phyloP scores from a whole-genome alignment of 2,888 invertebrate genomes.

The Leptopilina syphax region DNA sequence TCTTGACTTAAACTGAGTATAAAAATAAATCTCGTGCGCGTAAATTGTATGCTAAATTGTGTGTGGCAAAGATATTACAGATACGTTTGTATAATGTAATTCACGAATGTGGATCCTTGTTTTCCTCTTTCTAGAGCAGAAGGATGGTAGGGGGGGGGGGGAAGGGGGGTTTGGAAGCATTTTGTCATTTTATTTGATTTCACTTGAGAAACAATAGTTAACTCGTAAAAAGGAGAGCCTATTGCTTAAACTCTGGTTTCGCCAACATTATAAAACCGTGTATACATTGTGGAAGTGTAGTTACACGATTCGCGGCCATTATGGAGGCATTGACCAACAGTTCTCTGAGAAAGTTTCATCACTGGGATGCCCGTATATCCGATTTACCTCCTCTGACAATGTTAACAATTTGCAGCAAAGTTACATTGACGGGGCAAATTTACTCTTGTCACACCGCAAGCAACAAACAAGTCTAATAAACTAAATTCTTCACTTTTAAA shows the following conservation, averaged over 20 bases:
- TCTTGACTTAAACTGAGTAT: too few relatives aligned
- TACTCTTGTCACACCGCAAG: not conserved
- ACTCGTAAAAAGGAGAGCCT: slow-evolving; percentile 21
- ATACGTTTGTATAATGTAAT: too few relatives aligned
- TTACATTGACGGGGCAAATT: slow-evolving; percentile 27
- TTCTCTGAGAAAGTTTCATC: slow-evolving; percentile 58
- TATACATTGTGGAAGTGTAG: slow-evolving; percentile 50
- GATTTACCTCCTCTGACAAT: slow-evolving; percentile 45
- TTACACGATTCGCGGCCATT: slow-evolving; percentile 59
- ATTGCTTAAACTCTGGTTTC: slow-evolving; percentile 35
- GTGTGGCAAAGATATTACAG: too few relatives aligned
- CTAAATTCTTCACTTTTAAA: not conserved
- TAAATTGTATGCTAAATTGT: too few relatives aligned
- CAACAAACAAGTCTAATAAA: not conserved
- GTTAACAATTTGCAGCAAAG: slow-evolving; percentile 15
- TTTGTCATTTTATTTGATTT: slow-evolving; percentile 26
- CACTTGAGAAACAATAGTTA: slow-evolving; percentile 32
- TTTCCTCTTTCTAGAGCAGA: not conserved
- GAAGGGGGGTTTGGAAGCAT: not conserved
- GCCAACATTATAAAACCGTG: slow-evolving; percentile 10
- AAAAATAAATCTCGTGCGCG: too few relatives aligned
- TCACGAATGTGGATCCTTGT: not conserved
- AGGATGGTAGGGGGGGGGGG: not conserved
- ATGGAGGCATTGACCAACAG: slow-evolving; percentile 58
- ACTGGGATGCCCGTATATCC: slow-evolving; percentile 51